Evolutionary conservation across 1,140 invertebrate species (phyloP).

Genomic region (Laodelphax striatellus): DNA sequence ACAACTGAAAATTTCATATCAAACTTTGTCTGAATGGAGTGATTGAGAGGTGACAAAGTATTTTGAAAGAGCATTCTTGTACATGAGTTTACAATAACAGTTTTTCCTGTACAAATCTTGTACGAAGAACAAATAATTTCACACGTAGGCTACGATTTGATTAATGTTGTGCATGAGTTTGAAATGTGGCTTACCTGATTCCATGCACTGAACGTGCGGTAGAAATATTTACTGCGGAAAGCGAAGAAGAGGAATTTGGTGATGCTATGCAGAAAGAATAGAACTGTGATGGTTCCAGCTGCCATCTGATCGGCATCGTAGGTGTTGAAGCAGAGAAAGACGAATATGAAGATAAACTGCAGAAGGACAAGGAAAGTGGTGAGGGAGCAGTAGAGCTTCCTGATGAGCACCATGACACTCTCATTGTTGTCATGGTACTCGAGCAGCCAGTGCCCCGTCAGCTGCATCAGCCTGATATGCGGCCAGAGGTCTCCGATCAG

Average conservation of each 20-base stretch:
- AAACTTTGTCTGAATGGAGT: too few species aligned
- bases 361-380: conserved; percentile 19
- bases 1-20: too few species aligned
- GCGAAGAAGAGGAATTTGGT: conserved; percentile 64
- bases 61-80: too few species aligned
- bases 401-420: conserved; percentile 33
- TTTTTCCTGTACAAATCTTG: too few species aligned
- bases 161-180: too few species aligned
- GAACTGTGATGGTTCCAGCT: conserved; percentile 65
- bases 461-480: conserved; percentile 65
- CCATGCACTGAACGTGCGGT: conserved; percentile 34
- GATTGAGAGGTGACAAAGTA: too few species aligned
- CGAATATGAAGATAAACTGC: conserved; percentile 38
- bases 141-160: too few species aligned
- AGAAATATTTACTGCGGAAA: conserved; percentile 57
- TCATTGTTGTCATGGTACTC: conserved; percentile 48
- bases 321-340: conserved; percentile 54
- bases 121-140: too few species aligned
- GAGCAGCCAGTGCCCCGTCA: conserved; percentile 61
- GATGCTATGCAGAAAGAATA: conserved; percentile 65
- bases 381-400: conserved; percentile 41
- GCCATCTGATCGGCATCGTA: conserved; percentile 70
- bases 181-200: conserved; percentile 32
- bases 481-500: conserved; percentile 71
- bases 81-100: too few species aligned